Percentiles rank a stretch among this genome's conserved stretches.
phyloP scores from a whole-genome alignment of 2,797 vertebrate species.

The Octomys mimax region DNA sequence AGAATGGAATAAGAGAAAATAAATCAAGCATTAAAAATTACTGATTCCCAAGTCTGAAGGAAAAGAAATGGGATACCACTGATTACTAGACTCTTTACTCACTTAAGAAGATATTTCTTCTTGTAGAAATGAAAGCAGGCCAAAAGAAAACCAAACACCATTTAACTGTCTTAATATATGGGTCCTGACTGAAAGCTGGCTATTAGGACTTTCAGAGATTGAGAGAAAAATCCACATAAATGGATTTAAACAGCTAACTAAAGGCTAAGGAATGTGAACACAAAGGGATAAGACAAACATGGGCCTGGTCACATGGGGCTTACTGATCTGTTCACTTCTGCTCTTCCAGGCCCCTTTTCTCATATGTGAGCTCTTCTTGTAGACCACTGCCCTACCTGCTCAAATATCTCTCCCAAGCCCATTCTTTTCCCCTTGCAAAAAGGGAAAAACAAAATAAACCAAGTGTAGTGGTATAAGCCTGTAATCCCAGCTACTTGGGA shows the following conservation, averaged over 20 bases:
- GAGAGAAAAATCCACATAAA: neutral
- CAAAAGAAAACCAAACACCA: conserved; percentile 33
- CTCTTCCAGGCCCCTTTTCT: neutral
- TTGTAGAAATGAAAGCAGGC: neutral
- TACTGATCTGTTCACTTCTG: neutral
- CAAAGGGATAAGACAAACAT: neutral
- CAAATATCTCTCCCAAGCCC: neutral
- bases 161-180: neutral
- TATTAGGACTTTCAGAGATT: neutral
- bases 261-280: neutral
- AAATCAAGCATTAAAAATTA: neutral
- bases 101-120: neutral
- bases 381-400: neutral
- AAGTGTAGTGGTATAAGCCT: neutral
- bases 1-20: neutral
- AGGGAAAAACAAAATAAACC: neutral
- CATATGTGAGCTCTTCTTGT: neutral
- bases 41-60: neutral
- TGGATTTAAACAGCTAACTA: neutral
- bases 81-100: neutral
- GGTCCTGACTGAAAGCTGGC: neutral
- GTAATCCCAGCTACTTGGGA: neutral
- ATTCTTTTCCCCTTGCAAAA: neutral
- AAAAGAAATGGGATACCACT: neutral
- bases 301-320: neutral